These are phyloP conservation scores for Coelinius sp. DNA, from an alignment of 2,888 invertebrate genomes.

Conservation along the genomic window DNA sequence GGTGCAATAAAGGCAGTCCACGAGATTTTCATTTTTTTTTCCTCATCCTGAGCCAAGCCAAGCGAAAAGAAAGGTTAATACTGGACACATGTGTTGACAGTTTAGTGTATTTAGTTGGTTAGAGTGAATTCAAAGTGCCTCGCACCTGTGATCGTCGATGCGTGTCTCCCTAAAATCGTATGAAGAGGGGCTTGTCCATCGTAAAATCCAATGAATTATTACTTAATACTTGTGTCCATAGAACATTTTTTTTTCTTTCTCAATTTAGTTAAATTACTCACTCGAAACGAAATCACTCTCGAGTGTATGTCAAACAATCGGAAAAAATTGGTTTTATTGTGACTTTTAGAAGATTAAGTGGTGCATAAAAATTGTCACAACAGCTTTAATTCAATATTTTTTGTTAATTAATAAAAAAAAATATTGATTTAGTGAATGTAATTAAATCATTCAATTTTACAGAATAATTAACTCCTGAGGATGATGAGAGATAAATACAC, in stretches of 20 bases:
- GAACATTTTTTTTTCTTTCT: background rate
- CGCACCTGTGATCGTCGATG: constrained; percentile 55
- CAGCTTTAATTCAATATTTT: background rate
- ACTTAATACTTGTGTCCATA: background rate
- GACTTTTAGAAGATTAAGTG: background rate
- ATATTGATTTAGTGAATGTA: too few species aligned
- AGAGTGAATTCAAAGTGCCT: constrained; percentile 25
- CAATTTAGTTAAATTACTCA: constrained; percentile 7
- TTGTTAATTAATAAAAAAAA: background rate
- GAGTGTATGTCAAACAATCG: background rate
- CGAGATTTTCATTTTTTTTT: constrained; percentile 27
- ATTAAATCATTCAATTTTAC: too few species aligned
- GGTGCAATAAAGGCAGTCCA: constrained; percentile 37
- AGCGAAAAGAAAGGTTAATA: constrained; percentile 26
- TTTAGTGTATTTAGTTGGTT: constrained; percentile 10
- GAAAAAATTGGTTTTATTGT: background rate
- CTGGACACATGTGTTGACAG: constrained; percentile 38
- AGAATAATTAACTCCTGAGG: constrained; percentile 18
- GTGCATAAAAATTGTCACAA: background rate
- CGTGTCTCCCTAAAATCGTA: constrained; percentile 54
- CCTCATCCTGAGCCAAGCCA: background rate
- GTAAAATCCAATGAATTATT: constrained; percentile 54
- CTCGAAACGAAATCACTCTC: constrained; percentile 25
- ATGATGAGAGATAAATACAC: constrained; percentile 26
- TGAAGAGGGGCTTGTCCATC: constrained; percentile 38